Conservation (phyloP, 2,113 vertebrate genomes). For the Dermatemys mawii region DNA sequence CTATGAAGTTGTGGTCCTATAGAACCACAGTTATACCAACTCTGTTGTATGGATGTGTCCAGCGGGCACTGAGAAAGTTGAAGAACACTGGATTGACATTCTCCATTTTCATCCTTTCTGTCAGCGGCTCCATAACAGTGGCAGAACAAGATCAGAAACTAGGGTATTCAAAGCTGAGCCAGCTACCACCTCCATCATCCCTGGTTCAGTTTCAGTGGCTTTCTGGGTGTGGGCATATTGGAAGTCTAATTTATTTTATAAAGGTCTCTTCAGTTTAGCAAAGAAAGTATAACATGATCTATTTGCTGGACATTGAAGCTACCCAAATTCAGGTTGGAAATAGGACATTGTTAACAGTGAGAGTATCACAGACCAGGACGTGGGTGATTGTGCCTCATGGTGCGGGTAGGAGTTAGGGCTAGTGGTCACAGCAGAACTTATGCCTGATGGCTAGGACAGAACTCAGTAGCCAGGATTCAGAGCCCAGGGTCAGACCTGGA, state of each 20-base stretch:
- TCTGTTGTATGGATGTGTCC: neutral
- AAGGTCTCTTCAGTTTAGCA: neutral
- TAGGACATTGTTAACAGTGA: neutral
- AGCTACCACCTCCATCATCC: neutral
- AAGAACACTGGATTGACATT: neutral
- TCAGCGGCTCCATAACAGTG: neutral
- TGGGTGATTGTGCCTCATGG: neutral
- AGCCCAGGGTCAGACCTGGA: neutral
- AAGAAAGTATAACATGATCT: neutral
- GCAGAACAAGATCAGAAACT: neutral
- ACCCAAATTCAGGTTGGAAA: neutral
- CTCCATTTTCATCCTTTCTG: neutral
- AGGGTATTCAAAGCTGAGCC: neutral
- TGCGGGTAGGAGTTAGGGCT: neutral
- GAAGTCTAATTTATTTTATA: neutral
- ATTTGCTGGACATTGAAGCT: neutral
- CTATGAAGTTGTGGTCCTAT: neutral
- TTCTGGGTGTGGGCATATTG: neutral
- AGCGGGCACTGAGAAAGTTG: neutral
- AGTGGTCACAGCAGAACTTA: neutral
- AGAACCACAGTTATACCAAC: neutral
- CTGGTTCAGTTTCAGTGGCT: neutral
- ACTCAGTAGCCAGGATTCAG: neutral
- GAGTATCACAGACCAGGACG: neutral
- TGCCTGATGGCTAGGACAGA: neutral